Evolutionary conservation across 2,888 invertebrate species (phyloP).

Genomic region (Drosophila picticornis): DNA sequence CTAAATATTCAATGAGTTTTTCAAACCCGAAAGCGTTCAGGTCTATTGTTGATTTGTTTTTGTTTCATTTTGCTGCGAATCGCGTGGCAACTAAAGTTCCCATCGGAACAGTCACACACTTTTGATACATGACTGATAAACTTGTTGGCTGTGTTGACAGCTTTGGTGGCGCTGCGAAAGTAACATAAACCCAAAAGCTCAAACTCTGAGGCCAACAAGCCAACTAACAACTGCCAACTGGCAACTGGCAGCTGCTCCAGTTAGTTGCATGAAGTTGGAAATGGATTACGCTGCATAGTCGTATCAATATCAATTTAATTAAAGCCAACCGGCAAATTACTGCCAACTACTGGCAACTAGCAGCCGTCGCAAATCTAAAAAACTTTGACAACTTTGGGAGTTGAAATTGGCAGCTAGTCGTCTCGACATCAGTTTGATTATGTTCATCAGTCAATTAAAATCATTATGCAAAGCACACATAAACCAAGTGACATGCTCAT

Average conservation of each 20-base stretch:
- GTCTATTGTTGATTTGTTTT: conserved; percentile 5
- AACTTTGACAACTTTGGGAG: neutral
- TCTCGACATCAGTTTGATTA: conserved; percentile 60
- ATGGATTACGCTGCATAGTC: conserved; percentile 14
- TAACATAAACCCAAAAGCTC: conserved; percentile 26
- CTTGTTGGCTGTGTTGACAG: conserved; percentile 83
- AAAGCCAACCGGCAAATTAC: conserved; percentile 39
- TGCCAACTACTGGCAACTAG: neutral
- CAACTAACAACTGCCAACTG: conserved; percentile 5
- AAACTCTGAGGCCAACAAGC: conserved; percentile 18
- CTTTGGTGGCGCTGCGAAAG: conserved; percentile 43
- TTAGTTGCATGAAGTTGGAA: conserved; percentile 16
- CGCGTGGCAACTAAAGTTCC: conserved; percentile 16
- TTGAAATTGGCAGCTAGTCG: conserved; percentile 22
- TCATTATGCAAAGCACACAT: conserved; percentile 62
- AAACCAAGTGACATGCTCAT: conserved; percentile 44
- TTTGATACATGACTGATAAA: conserved; percentile 83
- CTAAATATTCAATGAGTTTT: conserved; percentile 21
- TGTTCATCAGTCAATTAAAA: conserved; percentile 75
- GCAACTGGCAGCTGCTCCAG: conserved; percentile 17
- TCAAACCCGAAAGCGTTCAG: conserved; percentile 24
- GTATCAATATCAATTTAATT: conserved; percentile 66
- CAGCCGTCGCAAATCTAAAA: neutral
- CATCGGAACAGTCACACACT: conserved; percentile 48
- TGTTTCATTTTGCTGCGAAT: conserved; percentile 1